Evolutionary conservation across 2,113 vertebrate genomes (phyloP).

Genomic region (Gavia stellata): DNA sequence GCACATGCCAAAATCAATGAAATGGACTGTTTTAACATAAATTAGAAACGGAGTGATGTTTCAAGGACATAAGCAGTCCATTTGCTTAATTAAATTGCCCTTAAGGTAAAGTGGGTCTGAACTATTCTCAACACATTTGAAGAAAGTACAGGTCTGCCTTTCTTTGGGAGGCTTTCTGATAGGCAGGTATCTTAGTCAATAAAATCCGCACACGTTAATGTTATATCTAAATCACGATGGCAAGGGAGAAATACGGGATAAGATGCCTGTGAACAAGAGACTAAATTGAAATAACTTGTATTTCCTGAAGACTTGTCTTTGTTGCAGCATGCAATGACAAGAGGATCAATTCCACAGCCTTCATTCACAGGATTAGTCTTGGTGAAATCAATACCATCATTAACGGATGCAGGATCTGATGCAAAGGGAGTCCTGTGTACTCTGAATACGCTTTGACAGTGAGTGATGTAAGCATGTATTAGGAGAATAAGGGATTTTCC

Average conservation of each 20-base stretch:
- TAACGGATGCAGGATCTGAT: neutral
- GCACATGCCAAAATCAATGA: neutral
- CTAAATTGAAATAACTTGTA: neutral
- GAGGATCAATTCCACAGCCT: neutral
- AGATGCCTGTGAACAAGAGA: neutral
- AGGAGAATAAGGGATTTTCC: neutral
- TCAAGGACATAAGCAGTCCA: neutral
- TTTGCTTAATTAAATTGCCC: neutral
- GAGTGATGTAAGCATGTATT: neutral
- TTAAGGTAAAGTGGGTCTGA: neutral
- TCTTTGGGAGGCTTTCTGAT: neutral
- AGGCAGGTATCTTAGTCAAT: neutral
- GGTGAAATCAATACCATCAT: conserved; percentile 9
- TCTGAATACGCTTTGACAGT: neutral
- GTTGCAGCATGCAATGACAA: neutral
- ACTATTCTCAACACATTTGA: neutral
- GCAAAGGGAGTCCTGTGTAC: neutral
- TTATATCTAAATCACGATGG: neutral
- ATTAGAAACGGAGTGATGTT: neutral
- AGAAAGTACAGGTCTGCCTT: neutral
- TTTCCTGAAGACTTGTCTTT: neutral
- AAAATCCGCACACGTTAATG: neutral
- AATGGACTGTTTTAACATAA: neutral
- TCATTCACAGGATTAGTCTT: neutral
- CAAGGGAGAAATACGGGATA: neutral